phyloP scores from a whole-genome alignment of 2,113 vertebrate species.

The Cephalophus harveyi region DNA sequence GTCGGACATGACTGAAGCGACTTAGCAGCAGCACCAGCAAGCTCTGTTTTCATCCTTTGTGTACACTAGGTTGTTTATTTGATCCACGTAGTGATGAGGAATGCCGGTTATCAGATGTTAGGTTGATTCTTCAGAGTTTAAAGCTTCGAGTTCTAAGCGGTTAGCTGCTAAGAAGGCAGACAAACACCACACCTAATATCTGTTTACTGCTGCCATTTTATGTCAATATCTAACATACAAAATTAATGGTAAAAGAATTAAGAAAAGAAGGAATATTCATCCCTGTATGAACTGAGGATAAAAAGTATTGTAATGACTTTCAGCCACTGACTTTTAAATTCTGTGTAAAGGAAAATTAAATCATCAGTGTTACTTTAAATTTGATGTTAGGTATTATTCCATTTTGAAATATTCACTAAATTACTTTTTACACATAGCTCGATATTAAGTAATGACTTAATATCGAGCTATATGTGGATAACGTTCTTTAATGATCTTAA shows the following conservation, averaged over 20 bases:
- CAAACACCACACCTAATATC: neutral
- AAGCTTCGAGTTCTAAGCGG: neutral
- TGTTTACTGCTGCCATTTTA: neutral
- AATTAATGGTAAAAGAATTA: neutral
- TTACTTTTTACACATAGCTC: neutral
- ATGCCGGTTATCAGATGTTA: neutral
- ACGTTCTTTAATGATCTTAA: slow-evolving; percentile 46
- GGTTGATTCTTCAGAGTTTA: neutral
- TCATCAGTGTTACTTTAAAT: neutral
- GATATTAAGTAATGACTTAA: slow-evolving; percentile 25
- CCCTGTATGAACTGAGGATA: neutral
- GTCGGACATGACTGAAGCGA: too few relatives aligned
- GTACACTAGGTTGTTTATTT: neutral
- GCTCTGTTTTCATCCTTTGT: neutral
- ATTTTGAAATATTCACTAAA: slow-evolving; percentile 35
- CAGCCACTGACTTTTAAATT: neutral
- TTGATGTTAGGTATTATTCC: neutral
- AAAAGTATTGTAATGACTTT: neutral
- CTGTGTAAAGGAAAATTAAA: slow-evolving; percentile 20
- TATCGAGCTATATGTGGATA: neutral
- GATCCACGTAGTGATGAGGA: neutral
- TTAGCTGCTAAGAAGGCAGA: neutral
- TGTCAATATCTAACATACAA: neutral
- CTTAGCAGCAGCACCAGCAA: too few relatives aligned
- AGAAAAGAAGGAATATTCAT: neutral